phyloP scores from a whole-genome alignment of 2,113 vertebrate genomes.

The Argyrosomus japonicus region DNA sequence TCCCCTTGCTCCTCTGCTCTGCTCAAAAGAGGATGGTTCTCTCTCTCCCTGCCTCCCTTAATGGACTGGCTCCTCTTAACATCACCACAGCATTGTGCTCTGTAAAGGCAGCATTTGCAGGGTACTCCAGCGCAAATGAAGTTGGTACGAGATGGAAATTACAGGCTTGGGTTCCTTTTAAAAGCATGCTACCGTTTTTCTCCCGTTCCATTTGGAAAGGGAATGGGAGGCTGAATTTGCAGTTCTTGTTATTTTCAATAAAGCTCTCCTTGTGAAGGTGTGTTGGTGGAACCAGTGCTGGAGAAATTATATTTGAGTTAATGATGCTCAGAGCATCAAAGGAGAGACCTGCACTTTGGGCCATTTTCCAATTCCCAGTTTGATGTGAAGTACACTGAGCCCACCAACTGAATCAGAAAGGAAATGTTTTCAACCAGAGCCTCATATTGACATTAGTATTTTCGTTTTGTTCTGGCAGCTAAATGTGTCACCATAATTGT shows the following conservation, averaged over 20 bases:
- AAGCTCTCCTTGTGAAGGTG: slow-evolving; percentile 71
- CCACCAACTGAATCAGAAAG: slow-evolving; percentile 43
- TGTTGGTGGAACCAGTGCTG: slow-evolving; percentile 68
- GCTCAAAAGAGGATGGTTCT: slow-evolving; percentile 8
- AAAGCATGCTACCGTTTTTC: slow-evolving; percentile 70
- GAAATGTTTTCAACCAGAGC: slow-evolving; percentile 14
- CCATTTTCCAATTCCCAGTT: slow-evolving; percentile 60
- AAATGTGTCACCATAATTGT: slow-evolving; percentile 3
- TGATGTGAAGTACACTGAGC: slow-evolving; percentile 46
- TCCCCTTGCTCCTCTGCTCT: slow-evolving; percentile 15
- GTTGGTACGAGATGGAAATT: slow-evolving; percentile 81
- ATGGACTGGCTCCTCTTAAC: slow-evolving; percentile 69
- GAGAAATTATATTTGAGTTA: slow-evolving; percentile 79
- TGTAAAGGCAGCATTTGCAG: slow-evolving; percentile 72
- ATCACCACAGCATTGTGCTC: slow-evolving; percentile 54
- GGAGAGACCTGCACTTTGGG: slow-evolving; percentile 58
- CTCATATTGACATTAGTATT: slow-evolving; percentile 5
- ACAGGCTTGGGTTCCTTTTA: slow-evolving; percentile 67
- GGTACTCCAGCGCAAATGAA: slow-evolving; percentile 77
- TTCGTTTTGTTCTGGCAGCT: slow-evolving; percentile 13
- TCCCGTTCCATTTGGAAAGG: slow-evolving; percentile 60
- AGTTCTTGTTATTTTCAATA: slow-evolving; percentile 75
- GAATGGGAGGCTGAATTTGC: slow-evolving; percentile 43
- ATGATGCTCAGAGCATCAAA: slow-evolving; percentile 73
- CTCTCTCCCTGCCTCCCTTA: slow-evolving; percentile 52